Percentiles rank a stretch among this genome's conserved stretches.
These are phyloP conservation scores for Catamblyrhynchus diadema DNA, from an alignment of 2,797 vertebrate species.

Conservation along the genomic window DNA sequence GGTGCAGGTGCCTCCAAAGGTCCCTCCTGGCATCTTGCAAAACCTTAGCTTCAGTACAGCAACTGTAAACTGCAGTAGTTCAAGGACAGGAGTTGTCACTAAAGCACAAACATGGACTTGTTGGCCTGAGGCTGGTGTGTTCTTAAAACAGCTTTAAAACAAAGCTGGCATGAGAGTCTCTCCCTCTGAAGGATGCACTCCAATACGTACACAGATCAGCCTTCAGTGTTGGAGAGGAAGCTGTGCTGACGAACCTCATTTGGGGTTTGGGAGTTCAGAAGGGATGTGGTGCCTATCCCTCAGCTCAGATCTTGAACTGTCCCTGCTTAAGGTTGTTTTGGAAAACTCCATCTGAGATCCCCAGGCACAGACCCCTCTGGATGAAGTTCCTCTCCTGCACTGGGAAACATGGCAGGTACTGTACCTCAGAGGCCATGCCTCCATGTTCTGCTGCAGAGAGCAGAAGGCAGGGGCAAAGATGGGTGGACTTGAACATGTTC, in stretches of 20 bases:
- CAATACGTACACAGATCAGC: not conserved
- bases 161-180: not conserved
- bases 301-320: not conserved
- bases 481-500: not conserved
- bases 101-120: constrained; percentile 13
- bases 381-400: not conserved
- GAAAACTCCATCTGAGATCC: not conserved
- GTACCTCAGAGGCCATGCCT: not conserved
- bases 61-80: not conserved
- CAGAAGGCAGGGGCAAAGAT: not conserved
- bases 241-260: not conserved
- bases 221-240: not conserved
- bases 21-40: not conserved
- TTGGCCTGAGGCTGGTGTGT: not conserved
- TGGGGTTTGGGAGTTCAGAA: not conserved
- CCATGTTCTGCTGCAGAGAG: not conserved
- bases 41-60: not conserved
- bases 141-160: not conserved
- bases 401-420: rapidly evolving
- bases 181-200: not conserved
- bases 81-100: not conserved
- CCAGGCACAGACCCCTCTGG: not conserved
- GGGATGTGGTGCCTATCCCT: not conserved
- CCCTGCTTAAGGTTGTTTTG: not conserved
- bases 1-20: not conserved